Evolutionary conservation across 2,888 invertebrate genomes (phyloP), one percentile per base, ranked within the genome.

Genomic region (Buathra laborator): DNA sequence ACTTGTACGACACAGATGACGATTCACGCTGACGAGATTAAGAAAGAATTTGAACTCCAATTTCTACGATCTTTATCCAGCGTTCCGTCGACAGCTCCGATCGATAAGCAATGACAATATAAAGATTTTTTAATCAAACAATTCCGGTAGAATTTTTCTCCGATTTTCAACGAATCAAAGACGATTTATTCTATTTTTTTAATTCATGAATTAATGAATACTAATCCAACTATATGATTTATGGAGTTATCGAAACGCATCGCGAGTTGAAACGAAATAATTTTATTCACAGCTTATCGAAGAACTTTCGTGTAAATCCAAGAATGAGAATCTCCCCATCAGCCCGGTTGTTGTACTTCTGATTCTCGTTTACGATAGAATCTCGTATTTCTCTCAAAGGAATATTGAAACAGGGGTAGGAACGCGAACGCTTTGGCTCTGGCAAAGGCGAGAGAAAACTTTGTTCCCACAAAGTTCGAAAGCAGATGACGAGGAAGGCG

Each of bases 371-470:
- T 19, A 16, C 44, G 67, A 84, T 71, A 59, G 59, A 79, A 67
- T 80, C 44, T 72, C 72, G 71, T 32, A 62, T 67, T 48, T 82
- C 56, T 71, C 70, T 53, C 66, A 56, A 70, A 72, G 14, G 79
- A 80, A 85, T 85, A 85, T 82, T 32, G 48, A 85, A 82, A 85
- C 82, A 76, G 79, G 62, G 71, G 80, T 82, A 56, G 82, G 82
- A 76, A 75, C 37, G 37, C 37, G 84, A 81, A 81, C n/a, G 44
- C 64, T 59, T 32, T n/a, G 66, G 66, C 59, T 74, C 70, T 43
- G 53, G 37, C 44, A 70, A 71, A 71, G 74, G 48, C 68, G 62
- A 56, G 70, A 79, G 74, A 68, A 85, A 85, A 82, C 71, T 85
- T 85, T 44, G 48, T 70, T 44, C 66, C 53, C 72, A 44, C 75